Conservation (phyloP, 2,888 invertebrate species). For the Drosophila histrio region DNA sequence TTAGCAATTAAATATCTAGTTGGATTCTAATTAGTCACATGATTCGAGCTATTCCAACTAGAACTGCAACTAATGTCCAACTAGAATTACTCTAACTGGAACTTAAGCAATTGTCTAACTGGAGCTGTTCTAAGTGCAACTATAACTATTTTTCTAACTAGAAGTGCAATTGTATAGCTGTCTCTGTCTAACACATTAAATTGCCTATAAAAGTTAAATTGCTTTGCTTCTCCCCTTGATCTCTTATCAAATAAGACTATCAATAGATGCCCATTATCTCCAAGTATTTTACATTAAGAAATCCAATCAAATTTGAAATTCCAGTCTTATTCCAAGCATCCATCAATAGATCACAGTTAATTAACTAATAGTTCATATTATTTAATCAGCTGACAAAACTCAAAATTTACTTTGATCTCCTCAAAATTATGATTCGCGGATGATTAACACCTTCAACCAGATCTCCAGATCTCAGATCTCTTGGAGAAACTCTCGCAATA, state of each 20-base stretch:
- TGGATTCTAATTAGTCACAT: too few relatives aligned
- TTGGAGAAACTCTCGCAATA: conserved; percentile 9
- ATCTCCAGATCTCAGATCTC: not conserved
- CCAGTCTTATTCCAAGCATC: not conserved
- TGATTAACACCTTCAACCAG: conserved; percentile 57
- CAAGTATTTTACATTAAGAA: not conserved
- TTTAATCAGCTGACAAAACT: conserved; percentile 57
- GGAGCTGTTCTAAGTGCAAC: too few relatives aligned
- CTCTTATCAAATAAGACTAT: not conserved
- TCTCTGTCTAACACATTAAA: not conserved
- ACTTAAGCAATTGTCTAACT: too few relatives aligned
- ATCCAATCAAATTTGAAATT: not conserved
- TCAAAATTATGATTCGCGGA: conserved; percentile 46
- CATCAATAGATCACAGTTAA: conserved; percentile 30
- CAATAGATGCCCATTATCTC: not conserved
- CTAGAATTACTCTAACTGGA: too few relatives aligned
- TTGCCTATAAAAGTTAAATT: not conserved
- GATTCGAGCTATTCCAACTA: too few relatives aligned
- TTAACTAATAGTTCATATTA: conserved; percentile 53
- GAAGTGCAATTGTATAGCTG: too few relatives aligned
- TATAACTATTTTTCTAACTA: too few relatives aligned
- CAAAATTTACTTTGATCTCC: conserved; percentile 61
- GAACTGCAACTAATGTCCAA: too few relatives aligned
- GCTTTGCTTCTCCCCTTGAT: not conserved
- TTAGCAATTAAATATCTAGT: too few relatives aligned